Evolutionary conservation across 1,140 invertebrate species (phyloP).

Genomic region (Calephelis virginiensis): DNA sequence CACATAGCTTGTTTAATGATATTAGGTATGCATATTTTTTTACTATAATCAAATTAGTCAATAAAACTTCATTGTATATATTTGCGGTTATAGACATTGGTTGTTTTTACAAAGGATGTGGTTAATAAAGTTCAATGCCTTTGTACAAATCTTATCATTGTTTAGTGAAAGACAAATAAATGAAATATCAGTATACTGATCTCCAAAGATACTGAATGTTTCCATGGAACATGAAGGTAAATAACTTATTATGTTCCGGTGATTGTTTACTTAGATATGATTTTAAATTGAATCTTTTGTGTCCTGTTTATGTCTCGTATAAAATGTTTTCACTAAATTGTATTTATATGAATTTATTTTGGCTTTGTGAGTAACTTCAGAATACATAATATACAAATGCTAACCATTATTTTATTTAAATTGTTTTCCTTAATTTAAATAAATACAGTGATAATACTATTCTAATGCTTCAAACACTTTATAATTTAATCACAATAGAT

Average conservation of each 20-base stretch:
- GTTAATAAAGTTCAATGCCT: slow-evolving; percentile 67
- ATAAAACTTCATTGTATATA: slow-evolving; percentile 74
- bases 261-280: slow-evolving; percentile 48
- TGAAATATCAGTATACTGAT: slow-evolving; percentile 60
- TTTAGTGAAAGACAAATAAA: slow-evolving; percentile 42
- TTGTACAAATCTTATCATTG: slow-evolving; percentile 53
- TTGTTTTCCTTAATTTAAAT: slow-evolving; percentile 1
- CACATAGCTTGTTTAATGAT: slow-evolving; percentile 72
- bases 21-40: slow-evolving; percentile 78
- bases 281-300: slow-evolving; percentile 63
- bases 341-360: slow-evolving; percentile 77
- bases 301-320: slow-evolving; percentile 70
- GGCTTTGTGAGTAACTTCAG: slow-evolving; percentile 74
- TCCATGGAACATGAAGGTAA: slow-evolving; percentile 51
- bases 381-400: slow-evolving; percentile 76
- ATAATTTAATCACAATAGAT: too few relatives aligned
- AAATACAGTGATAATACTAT: too few relatives aligned
- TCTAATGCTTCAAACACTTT: too few relatives aligned
- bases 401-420: slow-evolving; percentile 70
- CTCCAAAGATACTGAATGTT: slow-evolving; percentile 63
- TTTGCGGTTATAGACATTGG: slow-evolving; percentile 71
- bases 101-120: slow-evolving; percentile 74
- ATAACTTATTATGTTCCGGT: slow-evolving; percentile 60
- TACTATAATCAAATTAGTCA: slow-evolving; percentile 72
- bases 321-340: slow-evolving; percentile 70